Evolutionary conservation across 2,113 vertebrate species (phyloP).

Genomic region (Grus americana): DNA sequence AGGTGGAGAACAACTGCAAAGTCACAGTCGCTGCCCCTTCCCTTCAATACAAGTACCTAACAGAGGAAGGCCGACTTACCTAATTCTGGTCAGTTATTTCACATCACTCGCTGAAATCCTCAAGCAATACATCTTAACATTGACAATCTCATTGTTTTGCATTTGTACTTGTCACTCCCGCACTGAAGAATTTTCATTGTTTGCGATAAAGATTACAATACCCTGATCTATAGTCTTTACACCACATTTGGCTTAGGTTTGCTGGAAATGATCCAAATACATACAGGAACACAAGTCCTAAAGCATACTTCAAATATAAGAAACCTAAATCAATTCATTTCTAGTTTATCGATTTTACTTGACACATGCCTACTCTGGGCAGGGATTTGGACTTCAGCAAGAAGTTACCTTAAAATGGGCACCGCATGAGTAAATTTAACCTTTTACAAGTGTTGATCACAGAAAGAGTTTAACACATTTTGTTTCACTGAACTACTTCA

Average conservation of each 20-base stretch:
- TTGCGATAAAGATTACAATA: neutral
- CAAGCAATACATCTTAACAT: neutral
- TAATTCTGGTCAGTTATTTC: neutral
- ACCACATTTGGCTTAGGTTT: neutral
- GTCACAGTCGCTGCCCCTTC: neutral
- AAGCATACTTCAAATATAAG: neutral
- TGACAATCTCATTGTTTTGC: neutral
- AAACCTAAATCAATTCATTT: neutral
- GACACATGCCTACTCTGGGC: neutral
- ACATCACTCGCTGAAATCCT: neutral
- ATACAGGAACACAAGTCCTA: rapidly evolving
- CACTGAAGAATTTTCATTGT: neutral
- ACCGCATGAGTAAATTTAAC: neutral
- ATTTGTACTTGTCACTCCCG: neutral
- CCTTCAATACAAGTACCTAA: neutral
- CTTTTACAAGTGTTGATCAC: neutral
- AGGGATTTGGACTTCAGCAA: neutral
- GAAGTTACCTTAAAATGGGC: neutral
- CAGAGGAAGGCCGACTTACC: neutral
- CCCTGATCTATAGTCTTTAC: neutral
- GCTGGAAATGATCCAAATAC: neutral
- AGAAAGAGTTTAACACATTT: neutral
- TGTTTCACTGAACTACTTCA: neutral
- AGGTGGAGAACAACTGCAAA: neutral
- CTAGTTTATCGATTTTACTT: neutral